Evolutionary conservation across 2,113 vertebrate species (phyloP).

Genomic region (Bos taurus): ARS-UCD2.0 NC_037352.1:6416501-6417000

Average conservation of each 20-base stretch:
- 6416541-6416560: not conserved
- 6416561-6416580: too few species aligned
- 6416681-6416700: not conserved
- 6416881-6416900: conserved; percentile 63
- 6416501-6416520: not conserved
- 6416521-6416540: not conserved
- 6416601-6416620: not conserved
- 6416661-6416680: not conserved
- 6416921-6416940: conserved; percentile 58
- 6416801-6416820: conserved; percentile 55
- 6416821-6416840: conserved; percentile 56
- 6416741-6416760: not conserved
- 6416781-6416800: conserved; percentile 51
- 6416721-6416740: not conserved
- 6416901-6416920: conserved; percentile 53
- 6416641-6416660: accelerated
- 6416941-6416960: conserved; percentile 51
- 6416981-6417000: conserved; percentile 30
- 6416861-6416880: conserved; percentile 57
- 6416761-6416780: conserved; percentile 28
- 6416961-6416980: conserved; percentile 39
- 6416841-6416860: conserved; percentile 54
- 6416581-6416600: accelerated
- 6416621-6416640: accelerated
- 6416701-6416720: not conserved